These are phyloP conservation scores for Coryphaenoides rupestris DNA, from an alignment of 2,113 vertebrate genomes.

Conservation along the genomic window DNA sequence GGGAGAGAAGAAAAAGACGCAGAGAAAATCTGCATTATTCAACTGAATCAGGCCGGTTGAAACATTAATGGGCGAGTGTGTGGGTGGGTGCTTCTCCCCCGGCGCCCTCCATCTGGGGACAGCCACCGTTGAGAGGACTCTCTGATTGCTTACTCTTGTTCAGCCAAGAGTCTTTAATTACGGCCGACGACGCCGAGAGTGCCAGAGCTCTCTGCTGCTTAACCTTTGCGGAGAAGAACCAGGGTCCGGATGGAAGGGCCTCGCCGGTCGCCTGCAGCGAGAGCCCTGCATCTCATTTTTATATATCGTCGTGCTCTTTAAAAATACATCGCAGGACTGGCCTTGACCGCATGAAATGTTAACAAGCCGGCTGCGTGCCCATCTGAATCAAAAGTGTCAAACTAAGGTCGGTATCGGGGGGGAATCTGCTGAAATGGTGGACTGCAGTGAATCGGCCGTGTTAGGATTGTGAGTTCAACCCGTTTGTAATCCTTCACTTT, in stretches of 20 bases:
- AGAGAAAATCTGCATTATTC: constrained; percentile 63
- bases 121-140: constrained; percentile 44
- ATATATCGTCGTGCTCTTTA: constrained; percentile 4
- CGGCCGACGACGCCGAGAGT: constrained; percentile 25
- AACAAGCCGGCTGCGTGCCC: constrained; percentile 17
- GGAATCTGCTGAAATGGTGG: background rate
- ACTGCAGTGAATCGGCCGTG: no score
- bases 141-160: constrained; percentile 69
- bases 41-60: constrained; percentile 57
- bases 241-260: constrained; percentile 23
- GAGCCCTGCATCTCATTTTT: background rate
- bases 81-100: constrained; percentile 58
- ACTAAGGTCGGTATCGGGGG: background rate
- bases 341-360: constrained; percentile 15
- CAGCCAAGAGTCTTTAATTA: constrained; percentile 64
- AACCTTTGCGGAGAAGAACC: constrained; percentile 34
- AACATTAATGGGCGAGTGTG: constrained; percentile 65
- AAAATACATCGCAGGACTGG: constrained; percentile 23
- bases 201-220: constrained; percentile 26
- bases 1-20: no score
- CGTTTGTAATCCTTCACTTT: background rate
- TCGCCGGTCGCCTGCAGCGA: background rate
- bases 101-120: constrained; percentile 53
- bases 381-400: constrained; percentile 20
- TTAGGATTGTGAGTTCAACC: no score